Conservation (phyloP, 2,113 vertebrate species). For the Melanocharis versteri region DNA sequence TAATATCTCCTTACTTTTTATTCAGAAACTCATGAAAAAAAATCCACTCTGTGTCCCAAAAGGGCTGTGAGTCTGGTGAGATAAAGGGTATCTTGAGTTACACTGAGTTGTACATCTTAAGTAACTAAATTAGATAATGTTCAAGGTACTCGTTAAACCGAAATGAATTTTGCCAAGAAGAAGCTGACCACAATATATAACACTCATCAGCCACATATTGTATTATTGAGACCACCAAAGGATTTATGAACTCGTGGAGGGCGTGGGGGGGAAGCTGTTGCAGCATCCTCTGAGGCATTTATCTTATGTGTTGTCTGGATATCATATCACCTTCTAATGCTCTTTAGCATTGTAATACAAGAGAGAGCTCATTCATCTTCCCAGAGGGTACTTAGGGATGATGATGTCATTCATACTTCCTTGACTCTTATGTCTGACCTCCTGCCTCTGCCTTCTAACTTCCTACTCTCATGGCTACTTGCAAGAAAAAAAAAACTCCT, state of each 20-base stretch:
- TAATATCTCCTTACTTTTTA: constrained; percentile 40
- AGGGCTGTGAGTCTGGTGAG: background rate
- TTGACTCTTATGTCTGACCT: constrained; percentile 58
- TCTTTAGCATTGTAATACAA: constrained; percentile 77
- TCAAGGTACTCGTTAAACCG: constrained; percentile 17
- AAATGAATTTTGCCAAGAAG: constrained; percentile 41
- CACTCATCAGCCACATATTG: constrained; percentile 17
- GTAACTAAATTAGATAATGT: constrained; percentile 30
- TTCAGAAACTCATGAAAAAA: constrained; percentile 45
- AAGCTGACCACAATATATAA: constrained; percentile 24
- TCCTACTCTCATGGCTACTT: constrained; percentile 48
- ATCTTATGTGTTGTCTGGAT: constrained; percentile 71
- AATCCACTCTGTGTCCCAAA: background rate
- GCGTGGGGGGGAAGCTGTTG: constrained; percentile 20
- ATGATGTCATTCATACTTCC: constrained; percentile 82
- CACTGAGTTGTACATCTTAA: background rate
- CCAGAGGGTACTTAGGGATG: constrained; percentile 59
- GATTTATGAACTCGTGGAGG: constrained; percentile 43
- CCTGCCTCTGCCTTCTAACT: constrained; percentile 46
- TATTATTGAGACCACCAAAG: constrained; percentile 36
- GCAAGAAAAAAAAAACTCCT: background rate
- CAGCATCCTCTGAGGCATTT: constrained; percentile 57
- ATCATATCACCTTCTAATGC: constrained; percentile 78
- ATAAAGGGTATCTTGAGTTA: background rate
- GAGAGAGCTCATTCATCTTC: constrained; percentile 70